These are phyloP conservation scores for Zaprionus tsacasi DNA, from an alignment of 1,140 invertebrate genomes.

Conservation along the genomic window DNA sequence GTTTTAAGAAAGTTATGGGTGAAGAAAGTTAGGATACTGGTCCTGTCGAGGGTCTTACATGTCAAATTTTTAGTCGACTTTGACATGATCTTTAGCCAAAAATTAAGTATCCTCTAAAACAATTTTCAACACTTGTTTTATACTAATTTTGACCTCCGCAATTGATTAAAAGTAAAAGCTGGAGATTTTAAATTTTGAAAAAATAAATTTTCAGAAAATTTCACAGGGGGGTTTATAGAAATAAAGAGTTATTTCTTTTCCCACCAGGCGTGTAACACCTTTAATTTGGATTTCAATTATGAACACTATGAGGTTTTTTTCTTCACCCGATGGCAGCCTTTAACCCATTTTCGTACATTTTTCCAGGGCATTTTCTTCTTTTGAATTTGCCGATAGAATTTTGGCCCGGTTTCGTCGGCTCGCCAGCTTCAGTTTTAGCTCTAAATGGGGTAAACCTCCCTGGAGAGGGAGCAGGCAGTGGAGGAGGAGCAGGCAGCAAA, in stretches of 20 bases:
- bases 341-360: conserved; percentile 67
- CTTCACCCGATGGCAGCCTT: neutral
- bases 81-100: no score
- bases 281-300: conserved; percentile 69
- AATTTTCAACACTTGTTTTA: no score
- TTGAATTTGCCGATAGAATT: conserved; percentile 63
- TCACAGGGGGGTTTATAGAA: no score
- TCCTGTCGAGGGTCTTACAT: no score
- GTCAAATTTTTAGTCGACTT: no score
- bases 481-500: conserved; percentile 46
- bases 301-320: conserved; percentile 57
- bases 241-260: neutral
- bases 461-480: neutral
- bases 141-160: no score
- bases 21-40: no score
- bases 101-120: no score
- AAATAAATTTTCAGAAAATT: no score
- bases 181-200: no score
- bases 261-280: conserved; percentile 19
- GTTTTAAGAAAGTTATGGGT: no score
- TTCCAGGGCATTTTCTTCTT: conserved; percentile 50
- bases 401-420: conserved; percentile 23
- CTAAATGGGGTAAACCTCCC: conserved; percentile 73
- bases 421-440: conserved; percentile 41
- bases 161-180: no score